Evolutionary conservation across 1,140 invertebrate genomes (phyloP).

Genomic region (Papilio glaucus): DNA sequence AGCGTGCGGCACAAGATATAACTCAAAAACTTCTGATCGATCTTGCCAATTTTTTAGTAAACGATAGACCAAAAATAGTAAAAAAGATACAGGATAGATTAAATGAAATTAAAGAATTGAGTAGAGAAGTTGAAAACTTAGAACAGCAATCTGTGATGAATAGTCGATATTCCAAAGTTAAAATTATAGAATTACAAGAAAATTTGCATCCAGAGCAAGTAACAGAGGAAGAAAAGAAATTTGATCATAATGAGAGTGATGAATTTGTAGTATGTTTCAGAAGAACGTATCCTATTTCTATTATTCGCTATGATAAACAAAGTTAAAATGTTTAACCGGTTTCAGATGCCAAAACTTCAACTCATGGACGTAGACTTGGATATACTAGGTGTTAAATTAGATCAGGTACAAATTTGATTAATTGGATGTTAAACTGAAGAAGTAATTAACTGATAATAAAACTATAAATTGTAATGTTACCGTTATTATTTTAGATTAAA

Average conservation of each 20-base stretch:
- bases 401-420: conserved; percentile 55
- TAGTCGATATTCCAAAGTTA: conserved; percentile 24
- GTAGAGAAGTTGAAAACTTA: conserved; percentile 46
- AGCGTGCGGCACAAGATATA: conserved; percentile 40
- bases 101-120: conserved; percentile 47
- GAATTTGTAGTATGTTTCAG: not conserved
- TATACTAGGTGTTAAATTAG: conserved; percentile 54
- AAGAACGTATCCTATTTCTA: not conserved
- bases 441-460: not conserved
- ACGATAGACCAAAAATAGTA: conserved; percentile 50
- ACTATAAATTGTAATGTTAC: not conserved
- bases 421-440: not conserved
- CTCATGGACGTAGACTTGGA: conserved; percentile 57
- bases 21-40: conserved; percentile 56
- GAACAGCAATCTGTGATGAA: conserved; percentile 39
- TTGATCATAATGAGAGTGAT: conserved; percentile 2
- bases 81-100: conserved; percentile 50
- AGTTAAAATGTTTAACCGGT: conserved; percentile 39
- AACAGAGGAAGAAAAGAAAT: not conserved
- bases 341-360: conserved; percentile 65
- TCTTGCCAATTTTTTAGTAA: conserved; percentile 57
- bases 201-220: not conserved
- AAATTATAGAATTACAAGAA: conserved; percentile 32
- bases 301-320: conserved; percentile 13
- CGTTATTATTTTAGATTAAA: conserved; percentile 47